A percentile compares a stretch with the other conserved stretches of the same genome.
Evolutionary conservation across 1,140 invertebrate species (phyloP).

Genomic region (Drosophila insularis): DNA sequence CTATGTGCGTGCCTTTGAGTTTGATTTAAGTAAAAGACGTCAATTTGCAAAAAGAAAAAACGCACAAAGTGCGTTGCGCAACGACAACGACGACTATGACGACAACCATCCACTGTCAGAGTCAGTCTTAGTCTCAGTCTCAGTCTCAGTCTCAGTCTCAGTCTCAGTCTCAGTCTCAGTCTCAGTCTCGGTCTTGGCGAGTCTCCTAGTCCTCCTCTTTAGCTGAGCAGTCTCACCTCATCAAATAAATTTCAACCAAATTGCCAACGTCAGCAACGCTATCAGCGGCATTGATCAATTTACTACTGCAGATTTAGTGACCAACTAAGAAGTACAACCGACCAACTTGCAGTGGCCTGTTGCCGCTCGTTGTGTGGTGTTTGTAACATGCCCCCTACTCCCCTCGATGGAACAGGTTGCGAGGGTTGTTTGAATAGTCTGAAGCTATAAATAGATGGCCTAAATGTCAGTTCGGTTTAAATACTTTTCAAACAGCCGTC

Average conservation of each 20-base stretch:
- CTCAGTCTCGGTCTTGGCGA: too few relatives aligned
- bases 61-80: slow-evolving; percentile 79
- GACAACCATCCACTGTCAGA: not conserved
- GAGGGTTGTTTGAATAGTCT: not conserved
- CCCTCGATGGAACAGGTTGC: not conserved
- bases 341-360: not conserved
- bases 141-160: not conserved
- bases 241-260: slow-evolving; percentile 80
- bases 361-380: too few relatives aligned
- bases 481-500: slow-evolving; percentile 12
- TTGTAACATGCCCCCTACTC: too few relatives aligned
- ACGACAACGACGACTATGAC: slow-evolving; percentile 10
- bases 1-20: slow-evolving; percentile 59
- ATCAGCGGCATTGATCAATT: slow-evolving; percentile 78
- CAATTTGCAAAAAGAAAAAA: slow-evolving; percentile 66
- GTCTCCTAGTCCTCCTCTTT: too few relatives aligned
- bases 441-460: not conserved
- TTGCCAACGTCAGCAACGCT: slow-evolving; percentile 79
- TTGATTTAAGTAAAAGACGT: slow-evolving; percentile 82
- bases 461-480: not conserved
- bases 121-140: not conserved
- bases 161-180: not conserved
- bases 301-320: slow-evolving; percentile 18
- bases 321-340: slow-evolving; percentile 4
- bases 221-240: slow-evolving; percentile 1